Evolutionary conservation across 2,888 invertebrate species (phyloP).

Genomic region (Pollenia amentaria): DNA sequence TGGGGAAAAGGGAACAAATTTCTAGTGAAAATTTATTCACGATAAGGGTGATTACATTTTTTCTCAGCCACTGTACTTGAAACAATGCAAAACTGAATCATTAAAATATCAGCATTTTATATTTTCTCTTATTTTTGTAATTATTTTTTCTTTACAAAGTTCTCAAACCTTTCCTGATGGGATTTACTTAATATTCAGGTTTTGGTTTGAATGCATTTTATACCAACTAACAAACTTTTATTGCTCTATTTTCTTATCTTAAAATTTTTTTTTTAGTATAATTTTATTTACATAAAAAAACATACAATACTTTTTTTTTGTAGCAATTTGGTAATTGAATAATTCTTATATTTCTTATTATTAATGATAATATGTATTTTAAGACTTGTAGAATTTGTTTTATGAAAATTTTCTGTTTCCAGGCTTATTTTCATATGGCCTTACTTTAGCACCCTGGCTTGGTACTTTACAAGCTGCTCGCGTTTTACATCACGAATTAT

Average conservation of each 20-base stretch:
- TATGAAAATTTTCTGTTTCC: conserved; percentile 80
- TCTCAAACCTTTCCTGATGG: too few species aligned
- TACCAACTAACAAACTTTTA: conserved; percentile 29
- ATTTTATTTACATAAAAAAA: background rate
- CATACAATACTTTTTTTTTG: background rate
- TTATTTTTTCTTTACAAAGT: background rate
- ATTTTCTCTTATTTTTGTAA: background rate
- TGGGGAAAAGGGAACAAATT: too few species aligned
- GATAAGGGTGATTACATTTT: background rate
- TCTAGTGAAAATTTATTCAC: background rate
- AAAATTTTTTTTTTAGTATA: too few species aligned
- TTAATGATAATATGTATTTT: conserved; percentile 11
- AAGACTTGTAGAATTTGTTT: conserved; percentile 17
- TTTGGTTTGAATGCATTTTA: too few species aligned
- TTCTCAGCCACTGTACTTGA: conserved; percentile 47
- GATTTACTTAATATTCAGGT: too few species aligned
- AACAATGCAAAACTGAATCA: conserved; percentile 16
- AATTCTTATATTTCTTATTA: background rate
- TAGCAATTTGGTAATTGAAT: conserved; percentile 59
- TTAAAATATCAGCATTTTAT: background rate
- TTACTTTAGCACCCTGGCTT: conserved; percentile 89
- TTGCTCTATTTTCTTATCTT: background rate
- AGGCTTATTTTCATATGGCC: conserved; percentile 88
- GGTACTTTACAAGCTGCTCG: conserved; percentile 84
- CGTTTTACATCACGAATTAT: conserved; percentile 84